Base-by-base conservation (phyloP, 2,888 invertebrate species). In the Apoda limacodes region DNA sequence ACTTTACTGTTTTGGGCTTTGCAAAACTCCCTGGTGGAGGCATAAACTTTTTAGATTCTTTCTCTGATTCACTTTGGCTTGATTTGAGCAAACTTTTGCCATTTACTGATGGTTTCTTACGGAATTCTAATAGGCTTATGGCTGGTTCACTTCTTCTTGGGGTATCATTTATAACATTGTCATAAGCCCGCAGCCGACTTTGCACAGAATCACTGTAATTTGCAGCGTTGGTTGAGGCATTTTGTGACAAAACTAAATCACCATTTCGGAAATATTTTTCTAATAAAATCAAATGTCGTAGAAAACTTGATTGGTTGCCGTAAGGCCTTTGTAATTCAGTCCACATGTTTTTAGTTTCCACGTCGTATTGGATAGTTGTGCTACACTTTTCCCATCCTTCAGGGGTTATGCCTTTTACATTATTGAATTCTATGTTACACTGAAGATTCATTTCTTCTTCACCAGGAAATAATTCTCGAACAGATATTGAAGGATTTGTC, bases 341-440 rank as follows among this genome's bases (percentile, higher is more conserved):
- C 91, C 92, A 93, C 2, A 93, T 72, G 4, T 84, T 82, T 35
- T 89, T 90, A 1, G 92, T 93, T n/a, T 91, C 90, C 9, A 84
- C 80, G 50, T 93, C 93, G 42, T 92, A 93, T 50, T 93, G 92
- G 30, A 93, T 86, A 48, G 88, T 85, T 0, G 90, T 85, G 41
- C 85, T 85, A 43, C 91, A 90, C 37, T 90, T 89, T 45, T 92
- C 92, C 92, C 93, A 93, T 1, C 92, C 92, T 50, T 91, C 91
- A 0, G 90, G 90, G 0, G 91, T 92, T 0, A 88, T 83, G 0
- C 88, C 89, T 47, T 86, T 84, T 0, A 85, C 83, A 36, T 85
- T 88, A 21, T 83, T 82, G 39, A 92, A 93, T 27, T 92, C 91
- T 27, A 92, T 84, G 50, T 86, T 87, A 13, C 89, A 90, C 21